A percentile compares a stretch with the other conserved stretches of the same genome.
Evolutionary conservation across 2,113 vertebrate species (phyloP).

Genomic region (Syrmaticus mikado): DNA sequence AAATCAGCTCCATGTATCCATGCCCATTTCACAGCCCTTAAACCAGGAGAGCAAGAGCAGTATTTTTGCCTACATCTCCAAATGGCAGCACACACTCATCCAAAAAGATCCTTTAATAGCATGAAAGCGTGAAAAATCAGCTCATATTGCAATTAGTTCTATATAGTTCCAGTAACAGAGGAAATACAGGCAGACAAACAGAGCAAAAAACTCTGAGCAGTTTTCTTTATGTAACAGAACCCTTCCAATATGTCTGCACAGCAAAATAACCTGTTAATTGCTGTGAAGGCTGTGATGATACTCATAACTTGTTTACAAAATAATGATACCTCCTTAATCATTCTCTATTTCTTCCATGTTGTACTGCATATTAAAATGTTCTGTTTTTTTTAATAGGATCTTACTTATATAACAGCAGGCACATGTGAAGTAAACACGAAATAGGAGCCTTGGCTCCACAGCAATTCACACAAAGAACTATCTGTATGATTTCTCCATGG

Average conservation of each 20-base stretch:
- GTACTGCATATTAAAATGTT: neutral
- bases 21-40: neutral
- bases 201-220: neutral
- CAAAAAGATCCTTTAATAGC: neutral
- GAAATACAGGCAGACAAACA: neutral
- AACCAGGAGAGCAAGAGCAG: neutral
- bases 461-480: neutral
- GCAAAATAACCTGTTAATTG: slow-evolving; percentile 21
- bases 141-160: neutral
- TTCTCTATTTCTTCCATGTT: neutral
- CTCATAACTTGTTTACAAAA: slow-evolving; percentile 60
- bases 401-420: slow-evolving; percentile 18
- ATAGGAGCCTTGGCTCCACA: neutral
- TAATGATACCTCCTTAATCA: slow-evolving; percentile 16
- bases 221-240: neutral
- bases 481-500: neutral
- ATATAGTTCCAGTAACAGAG: neutral
- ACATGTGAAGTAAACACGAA: neutral
- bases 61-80: neutral
- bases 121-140: slow-evolving; percentile 13
- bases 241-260: neutral
- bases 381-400: neutral
- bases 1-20: neutral
- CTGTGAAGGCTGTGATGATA: neutral
- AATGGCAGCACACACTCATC: fast-evolving